Conservation (phyloP, 2,888 invertebrate species). For the Zygothrica quintamaculata region DNA sequence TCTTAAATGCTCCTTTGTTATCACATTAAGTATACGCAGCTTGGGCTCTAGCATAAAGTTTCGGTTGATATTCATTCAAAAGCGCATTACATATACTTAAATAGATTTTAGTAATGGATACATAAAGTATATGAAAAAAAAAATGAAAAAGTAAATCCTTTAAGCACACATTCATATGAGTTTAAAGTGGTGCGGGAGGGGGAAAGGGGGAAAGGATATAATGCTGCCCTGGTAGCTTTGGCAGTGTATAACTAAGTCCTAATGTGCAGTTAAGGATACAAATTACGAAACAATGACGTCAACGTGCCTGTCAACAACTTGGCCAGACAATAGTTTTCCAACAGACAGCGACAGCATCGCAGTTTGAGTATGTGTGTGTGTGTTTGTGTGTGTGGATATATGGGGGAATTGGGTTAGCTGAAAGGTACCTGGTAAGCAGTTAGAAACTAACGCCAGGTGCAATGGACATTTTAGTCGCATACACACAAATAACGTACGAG, state of each 20-base stretch:
- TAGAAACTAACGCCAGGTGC: constrained; percentile 63
- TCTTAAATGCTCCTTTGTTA: constrained; percentile 11
- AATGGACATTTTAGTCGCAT: constrained; percentile 77
- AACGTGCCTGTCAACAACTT: constrained; percentile 82
- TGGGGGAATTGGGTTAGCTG: not conserved
- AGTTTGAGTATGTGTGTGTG: not conserved
- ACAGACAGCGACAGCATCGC: constrained; percentile 35
- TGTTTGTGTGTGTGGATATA: not conserved
- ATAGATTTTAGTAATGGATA: constrained; percentile 21
- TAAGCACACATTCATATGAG: constrained; percentile 17
- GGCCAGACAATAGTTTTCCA: constrained; percentile 77
- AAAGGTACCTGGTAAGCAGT: constrained; percentile 11
- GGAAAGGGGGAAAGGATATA: not conserved
- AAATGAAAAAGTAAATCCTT: constrained; percentile 12
- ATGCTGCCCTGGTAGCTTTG: constrained; percentile 29
- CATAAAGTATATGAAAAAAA: no score
- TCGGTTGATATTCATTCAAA: constrained; percentile 31
- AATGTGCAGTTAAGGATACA: constrained; percentile 79
- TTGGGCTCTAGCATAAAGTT: constrained; percentile 12
- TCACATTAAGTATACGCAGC: constrained; percentile 43
- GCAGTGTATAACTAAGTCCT: constrained; percentile 69
- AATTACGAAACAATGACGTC: constrained; percentile 80
- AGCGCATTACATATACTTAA: constrained; percentile 48
- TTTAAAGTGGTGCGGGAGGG: constrained; percentile 1
- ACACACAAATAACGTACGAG: constrained; percentile 80